Conservation (phyloP, 2,888 invertebrate genomes). For the Nephrotoma flavescens region DNA sequence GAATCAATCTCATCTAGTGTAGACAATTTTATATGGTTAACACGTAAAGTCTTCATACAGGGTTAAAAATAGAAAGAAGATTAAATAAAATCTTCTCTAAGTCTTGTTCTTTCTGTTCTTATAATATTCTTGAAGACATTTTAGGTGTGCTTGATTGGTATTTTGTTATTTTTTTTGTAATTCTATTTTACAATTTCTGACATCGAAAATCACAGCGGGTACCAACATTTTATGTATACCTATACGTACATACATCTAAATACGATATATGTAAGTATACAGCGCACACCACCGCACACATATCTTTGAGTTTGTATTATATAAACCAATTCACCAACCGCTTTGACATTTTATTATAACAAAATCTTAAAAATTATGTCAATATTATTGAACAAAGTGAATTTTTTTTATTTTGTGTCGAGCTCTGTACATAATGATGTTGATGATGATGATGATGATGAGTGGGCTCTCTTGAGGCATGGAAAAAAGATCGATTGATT, state of each 20-base stretch:
- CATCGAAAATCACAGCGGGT: not conserved
- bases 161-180: not conserved
- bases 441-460: not conserved
- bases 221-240: not conserved
- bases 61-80: not conserved
- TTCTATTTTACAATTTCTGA: not conserved
- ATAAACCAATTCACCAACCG: not conserved
- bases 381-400: not conserved
- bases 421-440: not conserved
- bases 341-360: not conserved
- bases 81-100: not conserved
- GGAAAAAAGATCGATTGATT: not conserved
- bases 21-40: not conserved
- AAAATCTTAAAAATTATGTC: not conserved
- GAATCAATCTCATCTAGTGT: not conserved
- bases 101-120: not conserved
- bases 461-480: not conserved
- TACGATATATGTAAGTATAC: too few species aligned
- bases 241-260: too few species aligned
- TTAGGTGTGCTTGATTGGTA: not conserved
- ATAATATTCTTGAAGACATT: not conserved
- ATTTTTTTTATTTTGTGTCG: not conserved
- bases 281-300: not conserved
- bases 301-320: not conserved
- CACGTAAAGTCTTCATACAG: not conserved